Evolutionary conservation across 2,113 vertebrate genomes (phyloP).

Genomic region (Cathartes aura): DNA sequence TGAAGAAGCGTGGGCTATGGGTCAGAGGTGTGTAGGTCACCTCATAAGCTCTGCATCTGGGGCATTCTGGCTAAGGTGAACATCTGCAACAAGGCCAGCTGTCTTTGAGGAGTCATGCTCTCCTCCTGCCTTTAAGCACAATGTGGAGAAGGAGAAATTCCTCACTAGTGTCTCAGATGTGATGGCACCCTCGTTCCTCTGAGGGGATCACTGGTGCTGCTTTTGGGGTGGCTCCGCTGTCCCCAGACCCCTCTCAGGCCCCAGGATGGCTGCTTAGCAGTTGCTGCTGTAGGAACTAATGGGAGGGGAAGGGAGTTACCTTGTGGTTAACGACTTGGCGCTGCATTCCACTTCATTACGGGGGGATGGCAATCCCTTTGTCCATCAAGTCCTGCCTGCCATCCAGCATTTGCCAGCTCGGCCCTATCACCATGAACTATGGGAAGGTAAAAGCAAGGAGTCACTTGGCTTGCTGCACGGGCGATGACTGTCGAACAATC

Average conservation of each 20-base stretch:
- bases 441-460: constrained; percentile 49
- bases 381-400: constrained; percentile 15
- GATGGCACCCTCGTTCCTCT: background rate
- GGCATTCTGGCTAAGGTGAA: background rate
- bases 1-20: background rate
- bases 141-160: background rate
- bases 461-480: background rate
- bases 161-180: background rate
- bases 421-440: constrained; percentile 7
- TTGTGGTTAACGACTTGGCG: fast-evolving
- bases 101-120: background rate
- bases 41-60: background rate
- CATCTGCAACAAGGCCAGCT: background rate
- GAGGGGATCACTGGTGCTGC: background rate
- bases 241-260: background rate
- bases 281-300: background rate
- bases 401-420: background rate
- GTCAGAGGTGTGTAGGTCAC: background rate
- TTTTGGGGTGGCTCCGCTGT: background rate
- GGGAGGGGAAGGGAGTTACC: background rate
- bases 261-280: background rate
- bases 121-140: background rate
- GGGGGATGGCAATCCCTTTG: background rate
- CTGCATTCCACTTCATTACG: background rate
- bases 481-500: background rate